A percentile compares a stretch with the other conserved stretches of the same genome.
Conservation (phyloP, 2,113 vertebrate genomes). For the Laticauda laticaudata region DNA sequence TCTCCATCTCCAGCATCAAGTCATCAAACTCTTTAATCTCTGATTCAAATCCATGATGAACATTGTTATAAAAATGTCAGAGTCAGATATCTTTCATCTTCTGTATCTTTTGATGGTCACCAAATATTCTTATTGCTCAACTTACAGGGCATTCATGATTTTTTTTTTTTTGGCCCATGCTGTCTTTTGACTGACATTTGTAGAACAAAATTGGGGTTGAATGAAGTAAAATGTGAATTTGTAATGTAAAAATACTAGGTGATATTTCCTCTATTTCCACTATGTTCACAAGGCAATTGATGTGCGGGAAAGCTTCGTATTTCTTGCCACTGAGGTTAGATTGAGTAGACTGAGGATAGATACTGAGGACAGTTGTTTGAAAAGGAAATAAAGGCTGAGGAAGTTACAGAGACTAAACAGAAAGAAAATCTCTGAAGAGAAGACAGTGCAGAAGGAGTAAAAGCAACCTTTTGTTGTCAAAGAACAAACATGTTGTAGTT, state of each 20-base stretch:
- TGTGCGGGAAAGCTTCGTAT: background rate
- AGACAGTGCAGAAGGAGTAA: background rate
- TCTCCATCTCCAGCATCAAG: slow-evolving; percentile 60
- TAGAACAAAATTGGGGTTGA: slow-evolving; percentile 2
- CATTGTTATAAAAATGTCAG: slow-evolving; percentile 52
- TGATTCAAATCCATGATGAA: slow-evolving; percentile 59
- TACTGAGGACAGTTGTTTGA: background rate
- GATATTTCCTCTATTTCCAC: background rate
- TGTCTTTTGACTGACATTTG: slow-evolving; percentile 2
- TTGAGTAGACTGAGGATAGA: background rate
- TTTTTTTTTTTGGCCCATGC: background rate
- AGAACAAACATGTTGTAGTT: background rate
- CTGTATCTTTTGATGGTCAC: slow-evolving; percentile 15
- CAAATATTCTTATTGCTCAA: slow-evolving; percentile 7
- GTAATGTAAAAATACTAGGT: slow-evolving; percentile 16
- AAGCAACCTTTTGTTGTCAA: background rate
- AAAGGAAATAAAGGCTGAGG: background rate
- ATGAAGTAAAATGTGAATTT: slow-evolving; percentile 25
- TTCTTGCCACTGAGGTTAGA: background rate
- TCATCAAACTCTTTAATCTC: slow-evolving; percentile 63
- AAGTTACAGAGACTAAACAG: background rate
- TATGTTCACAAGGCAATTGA: slow-evolving; percentile 15
- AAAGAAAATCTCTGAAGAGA: background rate
- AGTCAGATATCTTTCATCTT: slow-evolving; percentile 58
- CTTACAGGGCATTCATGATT: slow-evolving; percentile 18